Percentiles rank a stretch among this genome's conserved stretches.
Conservation (phyloP, 53 echinoderm and acorn worm species). For the Paracentrotus lividus region DNA sequence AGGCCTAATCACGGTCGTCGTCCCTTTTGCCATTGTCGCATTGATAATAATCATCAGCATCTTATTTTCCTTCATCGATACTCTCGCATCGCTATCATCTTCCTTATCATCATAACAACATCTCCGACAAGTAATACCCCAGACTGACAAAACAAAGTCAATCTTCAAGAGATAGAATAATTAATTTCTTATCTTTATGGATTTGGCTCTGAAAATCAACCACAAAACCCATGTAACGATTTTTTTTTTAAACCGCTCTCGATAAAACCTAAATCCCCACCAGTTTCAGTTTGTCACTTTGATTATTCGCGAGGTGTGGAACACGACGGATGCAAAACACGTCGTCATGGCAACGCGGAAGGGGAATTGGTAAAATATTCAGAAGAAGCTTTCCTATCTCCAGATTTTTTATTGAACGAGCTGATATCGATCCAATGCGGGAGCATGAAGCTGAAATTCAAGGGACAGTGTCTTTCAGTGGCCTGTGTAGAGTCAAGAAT, state of each 20-base stretch:
- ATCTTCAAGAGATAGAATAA: neutral
- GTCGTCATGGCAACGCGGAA: slow-evolving; percentile 18
- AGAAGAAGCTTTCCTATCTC: neutral
- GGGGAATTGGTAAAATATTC: slow-evolving; percentile 46
- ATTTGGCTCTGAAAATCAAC: neutral
- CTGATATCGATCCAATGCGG: slow-evolving; percentile 4
- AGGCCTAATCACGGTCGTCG: too few relatives aligned
- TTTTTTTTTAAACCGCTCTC: slow-evolving; percentile 34
- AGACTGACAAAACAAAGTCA: neutral
- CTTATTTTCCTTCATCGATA: too few relatives aligned
- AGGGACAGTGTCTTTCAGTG: neutral
- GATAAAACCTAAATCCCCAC: neutral
- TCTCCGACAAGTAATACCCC: neutral
- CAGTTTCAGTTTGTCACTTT: neutral
- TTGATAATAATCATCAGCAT: too few relatives aligned
- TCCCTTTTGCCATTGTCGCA: too few relatives aligned
- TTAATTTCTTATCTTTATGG: neutral
- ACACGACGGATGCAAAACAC: slow-evolving; percentile 7
- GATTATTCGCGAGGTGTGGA: neutral
- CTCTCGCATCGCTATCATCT: neutral
- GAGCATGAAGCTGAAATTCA: neutral
- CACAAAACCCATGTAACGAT: neutral
- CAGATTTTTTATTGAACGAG: slow-evolving; percentile 32
- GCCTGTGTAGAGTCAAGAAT: neutral
- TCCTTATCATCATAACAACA: neutral